Percentiles rank a stretch among this genome's conserved stretches.
Conservation (phyloP, 92 coral and sea anemone species). For the Palythoa heliodiscus region DNA sequence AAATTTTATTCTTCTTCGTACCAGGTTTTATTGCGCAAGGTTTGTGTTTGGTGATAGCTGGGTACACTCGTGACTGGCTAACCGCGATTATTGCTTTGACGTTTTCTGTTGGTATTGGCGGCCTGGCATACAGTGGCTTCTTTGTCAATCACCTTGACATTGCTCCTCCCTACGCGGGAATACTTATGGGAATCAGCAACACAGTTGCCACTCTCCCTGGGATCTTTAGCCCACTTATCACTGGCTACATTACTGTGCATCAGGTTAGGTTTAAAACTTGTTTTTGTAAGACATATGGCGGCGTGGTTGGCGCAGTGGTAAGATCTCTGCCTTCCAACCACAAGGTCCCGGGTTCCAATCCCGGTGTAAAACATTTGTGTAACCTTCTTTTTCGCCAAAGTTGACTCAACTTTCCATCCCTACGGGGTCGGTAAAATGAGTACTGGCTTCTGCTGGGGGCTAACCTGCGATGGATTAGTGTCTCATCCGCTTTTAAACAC, state of each 20-base stretch:
- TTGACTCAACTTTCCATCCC: no score
- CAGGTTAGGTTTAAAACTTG: constrained; percentile 55
- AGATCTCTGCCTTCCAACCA: no score
- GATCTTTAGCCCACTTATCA: constrained; percentile 87
- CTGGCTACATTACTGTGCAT: constrained; percentile 82
- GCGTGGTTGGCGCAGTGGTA: no score
- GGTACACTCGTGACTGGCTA: constrained; percentile 77
- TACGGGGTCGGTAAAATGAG: no score
- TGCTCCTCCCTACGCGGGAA: constrained; percentile 89
- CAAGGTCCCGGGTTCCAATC: no score
- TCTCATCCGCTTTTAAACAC: no score
- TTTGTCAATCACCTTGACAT: constrained; percentile 95
- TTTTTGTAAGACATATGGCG: no score
- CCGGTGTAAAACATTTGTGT: no score
- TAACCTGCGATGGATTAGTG: no score
- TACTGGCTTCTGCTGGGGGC: no score
- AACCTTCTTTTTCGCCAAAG: no score
- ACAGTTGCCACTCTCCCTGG: constrained; percentile 93
- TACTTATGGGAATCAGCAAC: constrained; percentile 89
- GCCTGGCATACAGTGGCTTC: constrained; percentile 95
- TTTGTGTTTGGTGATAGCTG: constrained; percentile 73
- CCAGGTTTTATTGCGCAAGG: constrained; percentile 86
- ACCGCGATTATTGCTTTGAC: constrained; percentile 80
- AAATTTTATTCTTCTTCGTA: background rate
- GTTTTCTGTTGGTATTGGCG: constrained; percentile 91